Conservation (phyloP, 2,888 invertebrate genomes). For the Lamellibrachia columna region DNA sequence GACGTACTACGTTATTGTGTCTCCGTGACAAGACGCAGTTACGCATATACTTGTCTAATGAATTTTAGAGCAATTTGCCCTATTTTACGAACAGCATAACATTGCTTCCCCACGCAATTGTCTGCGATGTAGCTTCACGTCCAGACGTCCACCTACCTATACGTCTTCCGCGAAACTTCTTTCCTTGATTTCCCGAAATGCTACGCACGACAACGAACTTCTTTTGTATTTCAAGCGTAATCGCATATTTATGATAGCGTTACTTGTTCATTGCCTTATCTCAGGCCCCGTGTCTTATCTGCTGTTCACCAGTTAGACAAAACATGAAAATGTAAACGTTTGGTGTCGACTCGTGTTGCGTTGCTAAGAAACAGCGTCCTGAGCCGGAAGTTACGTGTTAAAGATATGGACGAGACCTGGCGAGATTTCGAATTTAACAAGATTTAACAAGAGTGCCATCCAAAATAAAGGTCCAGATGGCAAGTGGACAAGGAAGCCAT, state of each 20-base stretch:
- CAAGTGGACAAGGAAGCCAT: too few species aligned
- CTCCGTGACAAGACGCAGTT: not conserved
- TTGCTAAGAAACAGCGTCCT: constrained; percentile 2
- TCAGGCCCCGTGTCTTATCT: not conserved
- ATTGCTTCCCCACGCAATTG: not conserved
- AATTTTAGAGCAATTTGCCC: not conserved
- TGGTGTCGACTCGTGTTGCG: not conserved
- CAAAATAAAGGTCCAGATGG: too few species aligned
- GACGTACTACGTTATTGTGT: not conserved
- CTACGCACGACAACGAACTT: not conserved
- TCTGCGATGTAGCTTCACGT: not conserved
- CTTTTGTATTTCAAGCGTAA: not conserved
- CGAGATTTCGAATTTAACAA: not conserved
- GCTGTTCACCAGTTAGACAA: not conserved
- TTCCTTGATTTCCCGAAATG: not conserved
- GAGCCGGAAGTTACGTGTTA: constrained; percentile 9
- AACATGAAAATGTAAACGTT: not conserved
- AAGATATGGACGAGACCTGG: not conserved
- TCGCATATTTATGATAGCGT: not conserved
- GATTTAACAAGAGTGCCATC: not conserved
- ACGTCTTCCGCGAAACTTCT: not conserved
- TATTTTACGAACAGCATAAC: not conserved
- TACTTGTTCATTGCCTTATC: too few species aligned
- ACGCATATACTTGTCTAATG: not conserved
- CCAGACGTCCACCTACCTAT: not conserved